phyloP scores from a whole-genome alignment of 2,113 vertebrate species.

The Rallus limicola region DNA sequence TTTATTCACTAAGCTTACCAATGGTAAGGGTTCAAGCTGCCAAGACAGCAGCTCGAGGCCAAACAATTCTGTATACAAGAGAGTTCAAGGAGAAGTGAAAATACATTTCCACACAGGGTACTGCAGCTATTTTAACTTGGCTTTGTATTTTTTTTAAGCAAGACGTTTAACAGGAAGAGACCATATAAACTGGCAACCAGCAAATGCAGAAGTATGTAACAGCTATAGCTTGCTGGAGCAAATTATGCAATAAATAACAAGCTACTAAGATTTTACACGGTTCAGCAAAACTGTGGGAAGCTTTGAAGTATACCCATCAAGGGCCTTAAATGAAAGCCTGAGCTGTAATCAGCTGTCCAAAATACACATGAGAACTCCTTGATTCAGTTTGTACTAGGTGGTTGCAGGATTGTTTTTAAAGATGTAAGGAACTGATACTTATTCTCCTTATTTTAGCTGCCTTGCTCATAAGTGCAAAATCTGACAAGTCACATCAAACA shows the following conservation, averaged over 20 bases:
- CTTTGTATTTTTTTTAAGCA: neutral
- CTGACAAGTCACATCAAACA: neutral
- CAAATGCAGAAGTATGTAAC: neutral
- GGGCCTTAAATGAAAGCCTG: neutral
- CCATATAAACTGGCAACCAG: neutral
- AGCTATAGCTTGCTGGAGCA: neutral
- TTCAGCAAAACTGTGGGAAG: slow-evolving; percentile 1
- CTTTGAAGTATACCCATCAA: slow-evolving; percentile 11
- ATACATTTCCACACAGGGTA: accelerated
- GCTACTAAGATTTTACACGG: slow-evolving; percentile 18
- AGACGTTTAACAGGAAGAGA: neutral
- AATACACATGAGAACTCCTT: neutral
- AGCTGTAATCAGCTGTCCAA: slow-evolving; percentile 5
- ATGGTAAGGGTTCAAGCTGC: neutral
- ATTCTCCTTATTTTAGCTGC: neutral
- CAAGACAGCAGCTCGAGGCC: neutral
- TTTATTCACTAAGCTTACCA: neutral
- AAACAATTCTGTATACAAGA: neutral
- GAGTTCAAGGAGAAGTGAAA: neutral
- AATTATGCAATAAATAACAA: slow-evolving; percentile 14
- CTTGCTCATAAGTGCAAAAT: neutral
- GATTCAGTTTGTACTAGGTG: neutral
- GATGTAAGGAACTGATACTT: neutral
- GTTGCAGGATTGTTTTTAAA: neutral
- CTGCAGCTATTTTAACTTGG: neutral